Evolutionary conservation across 1,140 invertebrate species (phyloP).

Genomic region (Drosophila mojavensis): DNA sequence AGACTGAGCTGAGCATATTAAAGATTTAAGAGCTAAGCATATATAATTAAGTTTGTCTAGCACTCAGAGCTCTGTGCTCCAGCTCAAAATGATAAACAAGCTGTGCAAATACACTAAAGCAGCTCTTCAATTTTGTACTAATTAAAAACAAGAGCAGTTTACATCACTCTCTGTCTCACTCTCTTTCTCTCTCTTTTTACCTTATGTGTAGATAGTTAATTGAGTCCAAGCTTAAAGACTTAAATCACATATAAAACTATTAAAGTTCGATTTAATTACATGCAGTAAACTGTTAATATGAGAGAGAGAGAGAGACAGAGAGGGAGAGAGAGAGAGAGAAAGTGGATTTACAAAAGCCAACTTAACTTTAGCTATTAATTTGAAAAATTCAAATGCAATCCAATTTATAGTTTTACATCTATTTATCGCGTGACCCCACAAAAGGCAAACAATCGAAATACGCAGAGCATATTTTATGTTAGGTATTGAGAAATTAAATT

Average conservation of each 20-base stretch:
- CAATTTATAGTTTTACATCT: not conserved
- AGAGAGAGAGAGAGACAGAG: too few species aligned
- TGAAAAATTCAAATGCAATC: not conserved
- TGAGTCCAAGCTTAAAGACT: too few species aligned
- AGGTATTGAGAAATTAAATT: slow-evolving; percentile 24
- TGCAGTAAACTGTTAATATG: not conserved
- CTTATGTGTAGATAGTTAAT: too few species aligned
- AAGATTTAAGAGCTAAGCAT: too few species aligned
- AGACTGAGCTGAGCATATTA: not conserved
- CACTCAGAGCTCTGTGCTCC: not conserved
- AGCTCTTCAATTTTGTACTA: too few species aligned
- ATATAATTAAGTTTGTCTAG: not conserved
- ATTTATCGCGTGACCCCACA: slow-evolving; percentile 2
- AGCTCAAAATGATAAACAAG: too few species aligned
- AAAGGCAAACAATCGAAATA: slow-evolving; percentile 9
- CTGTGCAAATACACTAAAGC: too few species aligned
- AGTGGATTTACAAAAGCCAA: not conserved
- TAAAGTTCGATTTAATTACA: not conserved
- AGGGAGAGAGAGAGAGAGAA: not conserved
- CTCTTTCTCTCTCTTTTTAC: too few species aligned
- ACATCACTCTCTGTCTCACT: too few species aligned
- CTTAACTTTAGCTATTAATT: not conserved
- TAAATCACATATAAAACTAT: not conserved
- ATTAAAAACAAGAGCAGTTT: too few species aligned
- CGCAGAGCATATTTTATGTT: slow-evolving; percentile 5